Evolutionary conservation across 1,140 invertebrate genomes (phyloP), one percentile per base, ranked within the genome.

Genomic region (Coelopa frigida): DNA sequence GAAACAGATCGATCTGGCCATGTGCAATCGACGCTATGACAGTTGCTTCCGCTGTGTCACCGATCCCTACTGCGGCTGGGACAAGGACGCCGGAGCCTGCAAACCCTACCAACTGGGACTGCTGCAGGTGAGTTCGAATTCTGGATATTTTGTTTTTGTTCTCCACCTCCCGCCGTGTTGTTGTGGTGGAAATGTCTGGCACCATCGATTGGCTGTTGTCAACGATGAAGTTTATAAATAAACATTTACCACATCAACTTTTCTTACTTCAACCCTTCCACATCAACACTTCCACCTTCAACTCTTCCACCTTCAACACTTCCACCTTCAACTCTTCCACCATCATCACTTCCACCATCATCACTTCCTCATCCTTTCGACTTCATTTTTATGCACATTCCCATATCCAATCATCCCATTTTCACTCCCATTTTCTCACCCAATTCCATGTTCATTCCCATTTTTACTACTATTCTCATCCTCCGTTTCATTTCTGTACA

Each of bases 51-150:
- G 83, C 35, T 89, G 86, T 61, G 81, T 85, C 4, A 75, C 82
- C 48, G 86, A 89, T 72, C 86, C 86, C 0, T 88, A 88, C 58
- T 89, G 86, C 53, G 86, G 85, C 17, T 89, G 86, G 86, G 84
- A 88, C 61, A 82, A 84, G 56, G 84, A 88, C 53, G 75, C 78
- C 0, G 79, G 78, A 15, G 75, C 78, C 18, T 89, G 86, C 61
- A 81, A 82, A 45, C 81, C 84, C 0, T 88, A 86, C 61, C 75
- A 59, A 62, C 78, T 70, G 68, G 84, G 84, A 52, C 58, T 78
- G 14, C 62, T 78, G 15, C 77, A 68, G 50, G 53, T 54, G 36
- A 54, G 52, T 38, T 10, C 7, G 31, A n/a, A n/a, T n/a, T n/a
- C n/a, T n/a, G n/a, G n/a, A n/a, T n/a, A n/a, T n/a, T n/a, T n/a